phyloP scores from a whole-genome alignment of 2,113 vertebrate genomes.

The Bujurquina vittata region DNA sequence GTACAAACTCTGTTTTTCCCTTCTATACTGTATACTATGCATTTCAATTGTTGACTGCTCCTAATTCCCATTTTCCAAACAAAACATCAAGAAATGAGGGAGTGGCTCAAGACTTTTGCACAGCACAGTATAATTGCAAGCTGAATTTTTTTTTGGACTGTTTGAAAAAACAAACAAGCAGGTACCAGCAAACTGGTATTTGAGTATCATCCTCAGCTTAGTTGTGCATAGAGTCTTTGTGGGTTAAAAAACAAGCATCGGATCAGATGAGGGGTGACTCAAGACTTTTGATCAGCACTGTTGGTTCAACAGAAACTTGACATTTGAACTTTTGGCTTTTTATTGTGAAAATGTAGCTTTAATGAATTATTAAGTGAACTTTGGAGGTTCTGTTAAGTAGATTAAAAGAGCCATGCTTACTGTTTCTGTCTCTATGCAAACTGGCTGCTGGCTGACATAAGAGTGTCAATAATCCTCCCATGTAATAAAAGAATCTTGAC shows the following conservation, averaged over 20 bases:
- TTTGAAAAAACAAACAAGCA: not conserved
- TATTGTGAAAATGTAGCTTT: not conserved
- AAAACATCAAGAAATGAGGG: not conserved
- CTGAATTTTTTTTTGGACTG: not conserved
- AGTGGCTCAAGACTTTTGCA: no score
- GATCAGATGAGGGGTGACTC: not conserved
- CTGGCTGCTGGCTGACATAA: not conserved
- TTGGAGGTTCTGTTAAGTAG: not conserved
- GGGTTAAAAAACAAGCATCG: not conserved
- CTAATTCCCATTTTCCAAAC: not conserved
- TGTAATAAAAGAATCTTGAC: not conserved
- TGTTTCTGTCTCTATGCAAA: not conserved
- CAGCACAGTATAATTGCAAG: not conserved
- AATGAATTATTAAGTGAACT: not conserved
- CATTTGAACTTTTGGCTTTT: not conserved
- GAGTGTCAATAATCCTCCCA: not conserved
- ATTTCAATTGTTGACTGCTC: no score
- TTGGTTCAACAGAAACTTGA: not conserved
- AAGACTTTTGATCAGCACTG: not conserved
- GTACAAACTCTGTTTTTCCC: no score
- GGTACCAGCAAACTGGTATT: not conserved
- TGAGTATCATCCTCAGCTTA: not conserved
- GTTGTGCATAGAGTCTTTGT: not conserved
- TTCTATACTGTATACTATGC: no score
- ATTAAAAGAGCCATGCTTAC: not conserved